These are phyloP conservation scores for Strix uralensis DNA, from an alignment of 2,113 vertebrate genomes.

Conservation along the genomic window DNA sequence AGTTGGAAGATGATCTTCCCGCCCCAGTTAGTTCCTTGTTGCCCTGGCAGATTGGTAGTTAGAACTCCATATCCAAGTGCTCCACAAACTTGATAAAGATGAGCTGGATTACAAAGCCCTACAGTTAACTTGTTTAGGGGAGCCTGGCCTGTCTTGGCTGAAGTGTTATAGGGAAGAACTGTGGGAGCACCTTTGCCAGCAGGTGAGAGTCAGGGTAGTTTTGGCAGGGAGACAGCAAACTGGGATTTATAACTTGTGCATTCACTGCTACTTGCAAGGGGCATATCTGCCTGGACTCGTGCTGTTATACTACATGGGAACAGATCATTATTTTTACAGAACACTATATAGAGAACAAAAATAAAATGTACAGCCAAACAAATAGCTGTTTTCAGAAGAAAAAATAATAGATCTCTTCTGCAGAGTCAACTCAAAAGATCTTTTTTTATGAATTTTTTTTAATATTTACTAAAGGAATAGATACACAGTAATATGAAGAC, in stretches of 20 bases:
- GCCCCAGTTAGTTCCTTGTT: background rate
- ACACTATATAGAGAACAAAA: background rate
- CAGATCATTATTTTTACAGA: background rate
- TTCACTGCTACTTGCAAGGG: background rate
- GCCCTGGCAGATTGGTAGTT: background rate
- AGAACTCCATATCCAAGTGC: background rate
- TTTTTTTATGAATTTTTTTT: background rate
- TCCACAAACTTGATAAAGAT: background rate
- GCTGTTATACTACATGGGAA: background rate
- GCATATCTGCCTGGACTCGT: background rate
- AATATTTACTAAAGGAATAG: background rate
- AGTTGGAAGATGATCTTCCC: background rate
- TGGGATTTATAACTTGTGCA: background rate
- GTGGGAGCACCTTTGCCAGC: background rate
- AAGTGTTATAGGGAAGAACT: background rate
- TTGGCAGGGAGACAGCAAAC: background rate
- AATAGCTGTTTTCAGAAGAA: background rate
- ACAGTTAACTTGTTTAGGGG: background rate
- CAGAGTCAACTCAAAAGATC: background rate
- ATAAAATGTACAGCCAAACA: background rate
- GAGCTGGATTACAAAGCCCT: background rate
- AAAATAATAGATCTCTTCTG: background rate
- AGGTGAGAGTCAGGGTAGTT: background rate
- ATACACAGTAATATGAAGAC: background rate
- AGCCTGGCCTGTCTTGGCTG: background rate